phyloP scores from a whole-genome alignment of 92 coral and sea anemone genomes.

The Porites rus region DNA sequence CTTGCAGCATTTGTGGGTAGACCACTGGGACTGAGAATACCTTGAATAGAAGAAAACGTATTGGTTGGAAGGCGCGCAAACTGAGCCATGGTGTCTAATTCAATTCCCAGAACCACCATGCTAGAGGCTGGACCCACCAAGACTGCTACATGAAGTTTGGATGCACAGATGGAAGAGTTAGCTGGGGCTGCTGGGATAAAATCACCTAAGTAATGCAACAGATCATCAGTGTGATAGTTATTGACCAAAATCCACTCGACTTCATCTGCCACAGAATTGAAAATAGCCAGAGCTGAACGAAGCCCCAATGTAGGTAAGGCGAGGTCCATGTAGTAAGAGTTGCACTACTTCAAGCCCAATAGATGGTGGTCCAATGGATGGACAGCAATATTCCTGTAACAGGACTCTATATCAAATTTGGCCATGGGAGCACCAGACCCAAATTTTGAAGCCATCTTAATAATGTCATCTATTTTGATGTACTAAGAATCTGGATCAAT shows the following conservation, averaged over 20 bases:
- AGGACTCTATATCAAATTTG: neutral
- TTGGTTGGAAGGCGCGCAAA: slow-evolving; percentile 29
- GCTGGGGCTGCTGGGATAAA: neutral
- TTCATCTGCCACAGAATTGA: slow-evolving; percentile 18
- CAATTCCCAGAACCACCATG: slow-evolving; percentile 36
- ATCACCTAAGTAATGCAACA: slow-evolving; percentile 6
- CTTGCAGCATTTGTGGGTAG: neutral
- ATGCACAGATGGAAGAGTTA: neutral
- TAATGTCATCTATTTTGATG: neutral
- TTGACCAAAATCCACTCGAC: slow-evolving; percentile 20
- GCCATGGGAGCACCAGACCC: neutral
- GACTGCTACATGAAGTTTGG: neutral
- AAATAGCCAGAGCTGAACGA: slow-evolving; percentile 31
- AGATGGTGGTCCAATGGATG: neutral
- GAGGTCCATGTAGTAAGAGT: slow-evolving; percentile 5
- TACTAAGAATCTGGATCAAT: neutral
- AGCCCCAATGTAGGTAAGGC: slow-evolving; percentile 24
- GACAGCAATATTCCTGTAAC: neutral
- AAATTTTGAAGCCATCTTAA: neutral
- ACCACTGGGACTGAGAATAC: slow-evolving; percentile 2
- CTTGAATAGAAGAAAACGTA: neutral
- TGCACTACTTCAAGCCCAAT: neutral
- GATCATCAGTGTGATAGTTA: slow-evolving; percentile 24
- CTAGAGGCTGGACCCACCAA: slow-evolving; percentile 22
- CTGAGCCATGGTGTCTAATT: slow-evolving; percentile 28